These are phyloP conservation scores for Martes martes DNA, from an alignment of 2,113 vertebrate species.

Conservation along the genomic window DNA sequence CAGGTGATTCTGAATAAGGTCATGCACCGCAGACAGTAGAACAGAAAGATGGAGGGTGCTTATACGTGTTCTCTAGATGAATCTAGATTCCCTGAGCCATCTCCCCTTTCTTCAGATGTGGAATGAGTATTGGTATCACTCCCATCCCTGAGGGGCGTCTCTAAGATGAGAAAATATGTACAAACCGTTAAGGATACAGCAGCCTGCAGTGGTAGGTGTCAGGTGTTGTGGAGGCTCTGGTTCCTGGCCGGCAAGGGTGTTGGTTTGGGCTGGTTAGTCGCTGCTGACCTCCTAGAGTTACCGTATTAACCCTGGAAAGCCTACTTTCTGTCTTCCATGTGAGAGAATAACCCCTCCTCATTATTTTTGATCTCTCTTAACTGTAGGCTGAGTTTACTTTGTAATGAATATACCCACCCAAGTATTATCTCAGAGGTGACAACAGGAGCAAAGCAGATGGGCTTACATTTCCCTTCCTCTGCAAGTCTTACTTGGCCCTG, in stretches of 20 bases:
- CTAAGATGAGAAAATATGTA: background rate
- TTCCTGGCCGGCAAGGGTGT: background rate
- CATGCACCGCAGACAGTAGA: rapidly evolving
- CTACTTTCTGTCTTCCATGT: background rate
- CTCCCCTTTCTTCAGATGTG: background rate
- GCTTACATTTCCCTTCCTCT: background rate
- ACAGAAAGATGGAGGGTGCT: background rate
- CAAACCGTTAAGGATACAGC: too few species aligned
- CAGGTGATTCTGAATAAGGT: background rate
- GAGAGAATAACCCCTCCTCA: background rate
- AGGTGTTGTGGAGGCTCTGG: background rate
- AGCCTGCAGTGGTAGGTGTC: background rate
- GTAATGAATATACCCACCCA: background rate
- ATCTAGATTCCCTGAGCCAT: background rate
- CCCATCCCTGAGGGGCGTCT: too few species aligned
- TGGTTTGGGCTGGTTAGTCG: background rate
- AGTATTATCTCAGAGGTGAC: background rate
- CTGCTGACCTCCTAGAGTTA: background rate
- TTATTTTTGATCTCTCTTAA: background rate
- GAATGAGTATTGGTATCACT: background rate
- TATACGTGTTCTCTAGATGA: too few species aligned
- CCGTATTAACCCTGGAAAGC: rapidly evolving
- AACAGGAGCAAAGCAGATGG: background rate
- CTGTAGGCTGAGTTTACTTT: background rate
- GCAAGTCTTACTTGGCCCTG: background rate